Percentiles rank a stretch among this genome's conserved stretches.
These are phyloP conservation scores for Paramisgurnus dabryanus DNA, from an alignment of 2,113 vertebrate species.

Conservation along the genomic window DNA sequence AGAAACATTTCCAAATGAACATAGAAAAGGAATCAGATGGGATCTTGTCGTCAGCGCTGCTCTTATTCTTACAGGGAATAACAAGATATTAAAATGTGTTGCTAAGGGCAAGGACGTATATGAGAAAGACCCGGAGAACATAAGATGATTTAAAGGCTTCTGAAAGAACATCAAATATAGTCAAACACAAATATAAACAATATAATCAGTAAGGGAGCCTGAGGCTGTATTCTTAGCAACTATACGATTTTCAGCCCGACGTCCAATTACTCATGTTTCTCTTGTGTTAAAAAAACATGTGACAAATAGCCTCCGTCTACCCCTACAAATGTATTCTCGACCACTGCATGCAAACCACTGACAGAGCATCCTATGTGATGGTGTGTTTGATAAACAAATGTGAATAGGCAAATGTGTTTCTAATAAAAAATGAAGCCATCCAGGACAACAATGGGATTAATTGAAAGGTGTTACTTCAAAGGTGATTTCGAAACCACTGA, in stretches of 20 bases:
- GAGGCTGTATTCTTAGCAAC: not conserved
- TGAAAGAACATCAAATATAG: not conserved
- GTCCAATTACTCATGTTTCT: no score
- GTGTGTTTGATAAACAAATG: slow-evolving; percentile 11
- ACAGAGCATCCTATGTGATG: not conserved
- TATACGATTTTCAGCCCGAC: no score
- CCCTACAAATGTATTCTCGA: not conserved
- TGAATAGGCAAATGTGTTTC: not conserved
- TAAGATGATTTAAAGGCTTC: not conserved
- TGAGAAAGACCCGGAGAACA: slow-evolving; percentile 3
- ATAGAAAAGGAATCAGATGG: not conserved
- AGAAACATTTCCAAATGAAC: not conserved
- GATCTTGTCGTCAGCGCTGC: not conserved
- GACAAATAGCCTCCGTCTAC: not conserved
- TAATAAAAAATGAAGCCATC: not conserved
- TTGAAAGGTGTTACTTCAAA: not conserved
- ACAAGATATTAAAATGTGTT: slow-evolving; percentile 11
- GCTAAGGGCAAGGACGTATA: slow-evolving; percentile 20
- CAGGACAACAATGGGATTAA: not conserved
- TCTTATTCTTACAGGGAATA: slow-evolving; percentile 23
- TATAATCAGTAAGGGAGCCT: not conserved
- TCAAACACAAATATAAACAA: not conserved
- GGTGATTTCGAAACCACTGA: slow-evolving; percentile 34
- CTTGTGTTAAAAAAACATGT: no score
- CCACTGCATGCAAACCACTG: not conserved